phyloP scores from a whole-genome alignment of 30 jellyfish, hydroid and myxozoan genomes.

The Cassiopea xamachana region DNA sequence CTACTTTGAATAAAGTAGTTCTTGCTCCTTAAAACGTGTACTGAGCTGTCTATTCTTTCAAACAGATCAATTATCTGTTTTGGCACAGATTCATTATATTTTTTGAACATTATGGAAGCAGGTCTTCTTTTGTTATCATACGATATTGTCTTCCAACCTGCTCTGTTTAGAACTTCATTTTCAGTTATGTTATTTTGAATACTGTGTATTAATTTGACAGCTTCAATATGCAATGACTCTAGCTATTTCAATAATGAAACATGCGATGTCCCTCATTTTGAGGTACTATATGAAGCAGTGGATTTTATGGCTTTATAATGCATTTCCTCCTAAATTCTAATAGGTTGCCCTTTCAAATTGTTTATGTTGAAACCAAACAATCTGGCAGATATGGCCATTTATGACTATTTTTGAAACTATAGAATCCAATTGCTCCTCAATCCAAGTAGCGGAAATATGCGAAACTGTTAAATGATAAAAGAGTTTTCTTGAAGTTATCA shows the following conservation, averaged over 20 bases:
- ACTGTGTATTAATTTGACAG: slow-evolving; percentile 23
- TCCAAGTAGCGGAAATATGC: too few relatives aligned
- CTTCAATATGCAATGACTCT: not conserved
- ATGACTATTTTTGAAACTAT: too few relatives aligned
- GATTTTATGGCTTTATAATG: slow-evolving; percentile 3
- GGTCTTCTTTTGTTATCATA: not conserved
- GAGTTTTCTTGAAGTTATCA: too few relatives aligned
- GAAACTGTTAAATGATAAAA: too few relatives aligned
- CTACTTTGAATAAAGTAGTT: too few relatives aligned
- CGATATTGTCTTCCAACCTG: not conserved
- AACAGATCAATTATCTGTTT: slow-evolving; percentile 3
- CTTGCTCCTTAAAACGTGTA: not conserved
- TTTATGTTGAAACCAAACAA: too few relatives aligned
- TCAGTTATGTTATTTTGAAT: not conserved
- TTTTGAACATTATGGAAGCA: not conserved
- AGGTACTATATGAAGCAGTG: slow-evolving; percentile 10
- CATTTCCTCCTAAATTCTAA: slow-evolving; percentile 9
- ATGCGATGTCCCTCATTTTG: not conserved
- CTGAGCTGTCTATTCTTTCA: not conserved
- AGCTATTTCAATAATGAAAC: slow-evolving; percentile 1
- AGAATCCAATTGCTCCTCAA: too few relatives aligned
- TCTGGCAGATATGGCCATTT: too few relatives aligned
- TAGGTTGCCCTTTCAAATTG: slow-evolving; percentile 17
- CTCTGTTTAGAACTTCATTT: not conserved
- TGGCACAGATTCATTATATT: not conserved